Evolutionary conservation across 2,888 invertebrate genomes (phyloP).

Genomic region (Bembecia ichneumoniformis): DNA sequence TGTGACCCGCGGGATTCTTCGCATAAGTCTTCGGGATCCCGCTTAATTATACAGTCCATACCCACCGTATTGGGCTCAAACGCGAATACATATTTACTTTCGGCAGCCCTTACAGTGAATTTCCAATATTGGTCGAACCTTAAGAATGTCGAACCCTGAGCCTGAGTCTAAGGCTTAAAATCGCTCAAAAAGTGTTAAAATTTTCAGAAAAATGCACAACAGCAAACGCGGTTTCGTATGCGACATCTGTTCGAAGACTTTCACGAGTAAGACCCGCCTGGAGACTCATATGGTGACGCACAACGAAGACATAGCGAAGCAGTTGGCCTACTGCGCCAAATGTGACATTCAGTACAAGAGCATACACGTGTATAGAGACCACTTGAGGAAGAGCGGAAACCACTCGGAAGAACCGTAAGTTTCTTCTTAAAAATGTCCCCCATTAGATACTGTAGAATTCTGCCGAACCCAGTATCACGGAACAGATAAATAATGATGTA

Average conservation of each 20-base stretch:
- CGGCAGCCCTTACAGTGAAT: too few relatives aligned
- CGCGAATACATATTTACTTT: too few relatives aligned
- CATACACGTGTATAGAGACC: constrained; percentile 37
- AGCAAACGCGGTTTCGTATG: constrained; percentile 28
- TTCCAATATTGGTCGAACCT: too few relatives aligned
- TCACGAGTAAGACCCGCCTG: constrained; percentile 23
- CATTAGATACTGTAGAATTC: too few relatives aligned
- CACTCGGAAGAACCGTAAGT: constrained; percentile 14
- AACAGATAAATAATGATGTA: too few relatives aligned
- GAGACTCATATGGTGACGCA: constrained; percentile 32
- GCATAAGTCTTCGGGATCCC: too few relatives aligned
- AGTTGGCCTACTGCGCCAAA: constrained; percentile 25
- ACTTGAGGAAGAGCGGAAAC: constrained; percentile 31
- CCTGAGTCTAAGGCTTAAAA: too few relatives aligned
- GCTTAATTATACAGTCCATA: too few relatives aligned
- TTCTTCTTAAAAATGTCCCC: neutral
- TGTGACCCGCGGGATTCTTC: too few relatives aligned
- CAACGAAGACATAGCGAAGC: constrained; percentile 18
- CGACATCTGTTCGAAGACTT: constrained; percentile 27
- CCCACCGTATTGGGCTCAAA: too few relatives aligned
- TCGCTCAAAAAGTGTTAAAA: neutral
- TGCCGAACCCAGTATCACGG: too few relatives aligned
- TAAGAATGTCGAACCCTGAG: too few relatives aligned
- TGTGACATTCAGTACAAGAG: constrained; percentile 41
- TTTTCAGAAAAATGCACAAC: constrained; percentile 32